Percentiles rank a stretch among this genome's conserved stretches.
Evolutionary conservation across 2,888 invertebrate genomes (phyloP).

Genomic region (Clivina fossor): DNA sequence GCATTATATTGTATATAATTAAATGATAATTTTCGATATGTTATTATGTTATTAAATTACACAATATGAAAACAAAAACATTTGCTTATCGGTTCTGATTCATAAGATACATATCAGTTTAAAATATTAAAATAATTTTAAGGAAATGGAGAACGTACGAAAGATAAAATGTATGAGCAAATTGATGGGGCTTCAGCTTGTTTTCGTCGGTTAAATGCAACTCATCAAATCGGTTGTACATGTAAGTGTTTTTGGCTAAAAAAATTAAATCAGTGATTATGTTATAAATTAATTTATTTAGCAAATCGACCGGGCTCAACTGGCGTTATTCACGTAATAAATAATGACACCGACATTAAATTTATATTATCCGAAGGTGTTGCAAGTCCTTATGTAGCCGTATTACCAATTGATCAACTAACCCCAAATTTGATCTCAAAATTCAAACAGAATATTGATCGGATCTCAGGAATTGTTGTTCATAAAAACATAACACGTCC

Average conservation of each 20-base stretch:
- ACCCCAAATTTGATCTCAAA: slow-evolving; percentile 59
- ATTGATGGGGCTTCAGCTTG: slow-evolving; percentile 76
- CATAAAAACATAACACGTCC: slow-evolving; percentile 54
- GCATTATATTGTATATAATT: too few relatives aligned
- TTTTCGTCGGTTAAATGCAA: slow-evolving; percentile 88
- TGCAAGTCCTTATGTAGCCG: slow-evolving; percentile 79
- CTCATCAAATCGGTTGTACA: slow-evolving; percentile 92
- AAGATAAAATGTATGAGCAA: slow-evolving; percentile 77
- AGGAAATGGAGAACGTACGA: slow-evolving; percentile 65
- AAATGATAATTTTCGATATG: too few relatives aligned
- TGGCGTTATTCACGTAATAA: slow-evolving; percentile 79
- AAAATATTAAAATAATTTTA: slow-evolving; percentile 37
- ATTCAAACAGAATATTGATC: slow-evolving; percentile 56
- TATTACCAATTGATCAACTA: slow-evolving; percentile 67
- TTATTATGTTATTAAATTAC: too few relatives aligned
- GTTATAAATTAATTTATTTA: slow-evolving; percentile 48
- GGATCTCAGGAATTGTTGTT: slow-evolving; percentile 69
- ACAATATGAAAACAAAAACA: too few relatives aligned
- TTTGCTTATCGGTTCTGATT: too few relatives aligned
- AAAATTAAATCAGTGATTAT: background rate
- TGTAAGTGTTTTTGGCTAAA: slow-evolving; percentile 64
- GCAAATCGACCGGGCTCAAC: slow-evolving; percentile 77
- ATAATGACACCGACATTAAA: slow-evolving; percentile 64
- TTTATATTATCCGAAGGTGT: slow-evolving; percentile 72
- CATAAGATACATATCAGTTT: too few relatives aligned